Evolutionary conservation across 2,113 vertebrate species (phyloP).

Genomic region (Lichenostomus cassidix): DNA sequence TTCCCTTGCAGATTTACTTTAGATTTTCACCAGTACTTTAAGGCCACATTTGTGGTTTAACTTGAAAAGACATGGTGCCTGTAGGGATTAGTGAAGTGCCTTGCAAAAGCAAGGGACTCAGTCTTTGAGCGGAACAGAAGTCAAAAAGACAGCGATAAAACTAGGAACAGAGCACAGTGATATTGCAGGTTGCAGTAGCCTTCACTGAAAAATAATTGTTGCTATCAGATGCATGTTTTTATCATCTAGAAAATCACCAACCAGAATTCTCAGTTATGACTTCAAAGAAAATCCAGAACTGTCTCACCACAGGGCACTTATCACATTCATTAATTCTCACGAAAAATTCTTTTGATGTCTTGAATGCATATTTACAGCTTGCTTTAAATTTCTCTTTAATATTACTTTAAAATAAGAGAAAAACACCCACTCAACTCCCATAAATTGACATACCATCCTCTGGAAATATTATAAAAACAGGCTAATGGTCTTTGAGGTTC

Average conservation of each 20-base stretch:
- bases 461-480: constrained; percentile 20
- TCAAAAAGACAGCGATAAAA: constrained; percentile 20
- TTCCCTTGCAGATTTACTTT: background rate
- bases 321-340: constrained; percentile 62
- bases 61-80: background rate
- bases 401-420: background rate
- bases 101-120: background rate
- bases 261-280: constrained; percentile 36
- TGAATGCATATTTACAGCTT: constrained; percentile 42
- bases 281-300: constrained; percentile 53
- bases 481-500: background rate
- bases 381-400: constrained; percentile 52
- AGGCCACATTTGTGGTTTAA: constrained; percentile 1
- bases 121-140: background rate
- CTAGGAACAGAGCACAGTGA: background rate
- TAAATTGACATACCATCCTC: background rate
- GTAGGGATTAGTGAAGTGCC: background rate
- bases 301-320: constrained; percentile 16
- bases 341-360: constrained; percentile 43
- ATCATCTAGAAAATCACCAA: constrained; percentile 26
- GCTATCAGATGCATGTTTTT: background rate
- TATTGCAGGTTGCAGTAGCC: constrained; percentile 7
- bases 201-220: constrained; percentile 42
- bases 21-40: background rate
- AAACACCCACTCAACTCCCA: background rate